Evolutionary conservation across 2,113 vertebrate species (phyloP).

Genomic region (Petromus typicus): DNA sequence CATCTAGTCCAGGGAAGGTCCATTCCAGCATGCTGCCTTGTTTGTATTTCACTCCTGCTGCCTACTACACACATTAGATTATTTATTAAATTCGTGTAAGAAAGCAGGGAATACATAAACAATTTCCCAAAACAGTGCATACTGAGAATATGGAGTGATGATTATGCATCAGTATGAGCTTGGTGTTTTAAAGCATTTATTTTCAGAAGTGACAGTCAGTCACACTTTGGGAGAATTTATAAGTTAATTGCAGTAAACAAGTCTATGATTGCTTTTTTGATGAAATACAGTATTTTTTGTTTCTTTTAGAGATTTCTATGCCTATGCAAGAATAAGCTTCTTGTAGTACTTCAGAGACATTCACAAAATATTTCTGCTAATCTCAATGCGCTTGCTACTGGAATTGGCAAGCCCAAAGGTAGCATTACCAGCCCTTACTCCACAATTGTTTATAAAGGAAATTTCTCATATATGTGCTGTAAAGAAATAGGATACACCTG

Average conservation of each 20-base stretch:
- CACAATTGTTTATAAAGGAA: neutral
- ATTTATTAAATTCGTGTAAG: neutral
- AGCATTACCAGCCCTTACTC: neutral
- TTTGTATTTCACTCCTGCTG: neutral
- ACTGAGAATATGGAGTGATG: neutral
- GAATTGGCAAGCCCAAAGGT: conserved; percentile 7
- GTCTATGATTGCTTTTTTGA: neutral
- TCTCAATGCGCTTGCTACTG: neutral
- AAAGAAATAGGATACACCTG: neutral
- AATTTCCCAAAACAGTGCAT: neutral
- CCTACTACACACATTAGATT: neutral
- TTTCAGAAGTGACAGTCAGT: conserved; percentile 40
- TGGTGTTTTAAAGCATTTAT: conserved; percentile 36
- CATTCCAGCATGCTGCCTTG: neutral
- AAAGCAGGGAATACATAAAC: neutral
- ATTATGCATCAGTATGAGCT: neutral
- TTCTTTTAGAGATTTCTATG: neutral
- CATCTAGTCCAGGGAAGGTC: neutral
- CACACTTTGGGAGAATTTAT: neutral
- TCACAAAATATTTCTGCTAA: conserved; percentile 25
- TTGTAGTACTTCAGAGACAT: neutral
- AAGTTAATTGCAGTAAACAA: neutral
- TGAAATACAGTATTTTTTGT: conserved; percentile 7
- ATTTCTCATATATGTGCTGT: conserved; percentile 19
- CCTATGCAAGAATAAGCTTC: conserved; percentile 36